These are phyloP conservation scores for Xanthostigma xanthostigma DNA, from an alignment of 2,888 invertebrate species.

Conservation along the genomic window DNA sequence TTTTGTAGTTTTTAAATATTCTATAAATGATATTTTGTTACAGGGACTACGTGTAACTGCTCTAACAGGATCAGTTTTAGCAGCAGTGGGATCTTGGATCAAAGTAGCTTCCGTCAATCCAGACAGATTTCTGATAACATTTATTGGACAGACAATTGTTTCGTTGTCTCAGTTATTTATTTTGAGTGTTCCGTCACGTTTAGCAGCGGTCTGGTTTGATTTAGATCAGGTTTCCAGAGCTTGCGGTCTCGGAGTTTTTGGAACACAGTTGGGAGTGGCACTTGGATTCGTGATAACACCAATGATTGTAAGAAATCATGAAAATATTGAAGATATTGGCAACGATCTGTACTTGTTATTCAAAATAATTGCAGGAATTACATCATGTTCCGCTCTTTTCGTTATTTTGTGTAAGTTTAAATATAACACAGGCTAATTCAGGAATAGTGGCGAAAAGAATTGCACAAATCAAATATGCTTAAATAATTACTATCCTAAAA, in stretches of 20 bases:
- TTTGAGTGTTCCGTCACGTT: constrained; percentile 46
- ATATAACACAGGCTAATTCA: neutral
- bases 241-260: constrained; percentile 56
- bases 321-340: constrained; percentile 31
- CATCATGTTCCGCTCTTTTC: constrained; percentile 38
- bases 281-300: constrained; percentile 56
- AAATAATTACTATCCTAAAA: too few species aligned
- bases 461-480: too few species aligned
- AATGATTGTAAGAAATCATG: constrained; percentile 32
- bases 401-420: constrained; percentile 31
- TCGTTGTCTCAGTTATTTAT: constrained; percentile 46
- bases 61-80: constrained; percentile 36
- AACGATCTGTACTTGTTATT: constrained; percentile 22
- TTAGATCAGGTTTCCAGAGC: constrained; percentile 49
- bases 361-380: constrained; percentile 24
- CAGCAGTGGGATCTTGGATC: constrained; percentile 41
- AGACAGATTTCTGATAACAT: constrained; percentile 42
- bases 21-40: constrained; percentile 14
- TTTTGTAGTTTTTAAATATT: neutral
- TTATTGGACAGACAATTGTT: constrained; percentile 42
- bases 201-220: constrained; percentile 58
- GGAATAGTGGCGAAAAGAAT: too few species aligned
- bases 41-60: constrained; percentile 38
- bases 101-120: constrained; percentile 43
- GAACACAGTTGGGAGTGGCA: constrained; percentile 57